Evolutionary conservation across 2,888 invertebrate species (phyloP).

Genomic region (Pterostichus niger): DNA sequence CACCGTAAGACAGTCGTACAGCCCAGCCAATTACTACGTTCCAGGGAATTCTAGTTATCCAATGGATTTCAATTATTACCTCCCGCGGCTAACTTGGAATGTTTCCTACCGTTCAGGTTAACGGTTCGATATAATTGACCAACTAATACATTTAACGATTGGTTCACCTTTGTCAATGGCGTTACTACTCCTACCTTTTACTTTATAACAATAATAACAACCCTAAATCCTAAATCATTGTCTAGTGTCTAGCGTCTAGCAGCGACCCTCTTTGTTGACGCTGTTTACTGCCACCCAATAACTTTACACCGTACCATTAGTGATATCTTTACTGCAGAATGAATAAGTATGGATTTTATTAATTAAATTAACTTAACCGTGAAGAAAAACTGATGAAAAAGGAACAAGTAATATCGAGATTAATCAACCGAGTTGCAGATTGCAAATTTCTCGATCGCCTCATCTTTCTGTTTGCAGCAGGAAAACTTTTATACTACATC

Average conservation of each 20-base stretch:
- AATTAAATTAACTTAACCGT: not conserved
- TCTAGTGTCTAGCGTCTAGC: not conserved
- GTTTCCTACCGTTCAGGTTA: constrained; percentile 71
- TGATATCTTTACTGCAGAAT: too few species aligned
- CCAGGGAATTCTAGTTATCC: constrained; percentile 49
- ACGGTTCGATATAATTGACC: constrained; percentile 70
- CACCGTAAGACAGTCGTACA: not conserved
- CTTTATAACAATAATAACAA: constrained; percentile 56
- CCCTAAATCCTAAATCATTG: constrained; percentile 42
- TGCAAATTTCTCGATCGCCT: constrained; percentile 23
- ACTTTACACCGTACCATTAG: too few species aligned
- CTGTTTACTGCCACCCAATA: too few species aligned
- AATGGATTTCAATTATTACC: constrained; percentile 69
- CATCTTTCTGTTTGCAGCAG: not conserved
- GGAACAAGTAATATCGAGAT: constrained; percentile 9
- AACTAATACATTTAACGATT: constrained; percentile 41
- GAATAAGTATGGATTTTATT: too few species aligned
- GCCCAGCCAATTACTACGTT: constrained; percentile 69
- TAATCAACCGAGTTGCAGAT: constrained; percentile 44
- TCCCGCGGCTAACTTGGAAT: constrained; percentile 74
- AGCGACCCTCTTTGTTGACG: too few species aligned
- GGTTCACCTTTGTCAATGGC: constrained; percentile 74
- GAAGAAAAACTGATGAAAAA: constrained; percentile 23
- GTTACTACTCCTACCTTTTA: not conserved
- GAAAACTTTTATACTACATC: constrained; percentile 29